Evolutionary conservation across 2,113 vertebrate genomes (phyloP), one percentile per base, ranked within the genome.

Genomic region (Bos indicus): DNA sequence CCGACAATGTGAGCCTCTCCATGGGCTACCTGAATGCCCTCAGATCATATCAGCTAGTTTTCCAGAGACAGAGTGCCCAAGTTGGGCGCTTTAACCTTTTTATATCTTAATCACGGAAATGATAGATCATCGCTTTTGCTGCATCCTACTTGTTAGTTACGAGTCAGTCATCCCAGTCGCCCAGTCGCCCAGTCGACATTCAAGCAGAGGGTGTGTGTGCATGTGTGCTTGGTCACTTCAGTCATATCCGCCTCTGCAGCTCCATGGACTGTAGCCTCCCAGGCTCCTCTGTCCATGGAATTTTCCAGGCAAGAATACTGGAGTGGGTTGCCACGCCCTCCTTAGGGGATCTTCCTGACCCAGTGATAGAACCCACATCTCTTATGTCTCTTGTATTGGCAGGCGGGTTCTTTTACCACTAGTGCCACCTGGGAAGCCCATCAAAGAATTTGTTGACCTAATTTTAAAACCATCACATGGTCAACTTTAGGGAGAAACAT

Each of bases 151-250:
- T 3, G 23, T 62, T 74, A 64, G 14, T 81, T 43, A 28, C 36
- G 30, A 48, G 23, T 81, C 36, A 77, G 10, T 85, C 56, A 88
- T 80, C 57, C 16, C n/a, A 1, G 10, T 13, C 11, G 0, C 57
- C 16, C n/a, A 1, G 10, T 13, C 11, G 0, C n/a, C 67, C 40
- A 46, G 8, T 1, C 67, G 28, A 33, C 17, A 57, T 74, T 56
- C 26, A 93, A 36, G 15, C 51, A 89, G 57, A 90, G 62, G 9
- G 12, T 23, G n/a, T 40, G 17, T 74, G 67, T 40, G 19, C 5
- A 0, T 40, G 36, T n/a, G n/a, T 6, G n/a, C 9, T 36, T 6
- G 23, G n/a, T 74, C 0, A 1, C n/a, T 23, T 71, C 67, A 74
- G n/a, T 71, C 67, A 23, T 23, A 19, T 19, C 62, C 3, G 7